Base-by-base conservation (phyloP, 2,113 vertebrate genomes). In the Upupa epops region DNA sequence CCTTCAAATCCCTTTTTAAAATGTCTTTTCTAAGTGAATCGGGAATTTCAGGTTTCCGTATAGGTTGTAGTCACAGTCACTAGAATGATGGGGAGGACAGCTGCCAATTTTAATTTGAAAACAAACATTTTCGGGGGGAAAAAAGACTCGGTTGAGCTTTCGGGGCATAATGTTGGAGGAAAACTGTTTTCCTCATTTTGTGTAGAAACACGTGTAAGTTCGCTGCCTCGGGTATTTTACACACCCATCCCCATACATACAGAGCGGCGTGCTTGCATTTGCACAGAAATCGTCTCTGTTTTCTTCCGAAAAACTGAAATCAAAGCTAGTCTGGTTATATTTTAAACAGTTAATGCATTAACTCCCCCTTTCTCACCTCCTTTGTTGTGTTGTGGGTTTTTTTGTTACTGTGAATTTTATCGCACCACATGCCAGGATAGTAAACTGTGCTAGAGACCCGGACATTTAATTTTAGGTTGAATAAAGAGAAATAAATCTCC, bases 291-390 rank as follows among this genome's bases (percentile, higher is more conserved):
- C 7, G 16, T 61, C 37, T 11, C 34, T 65, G 29, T 72, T 93
- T 78, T 16, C 58, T 78, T 36, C 61, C 61, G 78, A 73, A 37
- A 42, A 65, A 60, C 42, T 69, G 22, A 86, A 91, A 76, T 26
- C 63, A 77, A 88, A 91, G 63, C 61, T 80, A 68, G 29, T 36
- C 80, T 96, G 81, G 93, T 96, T 87, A 88, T 87, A 52, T 77
- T 93, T 94, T 95, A 93, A 96, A 93, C 91, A 94, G 77, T 40
- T 63, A 70, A 40, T 74, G 86, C 90, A 86, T 93, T 94, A 91
- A 95, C 89, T 94, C 28, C 37, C 49, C 60, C 25, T 17, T 79
- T 18, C 45, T 64, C 72, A 69, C 51, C 20, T 11, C 51, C 71
- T 51, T 29, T 70, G 32, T 37, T 74, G 42, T n/a, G 40, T 13